These are phyloP conservation scores for Crepidodera aurea DNA, from an alignment of 2,888 invertebrate genomes.

Conservation along the genomic window DNA sequence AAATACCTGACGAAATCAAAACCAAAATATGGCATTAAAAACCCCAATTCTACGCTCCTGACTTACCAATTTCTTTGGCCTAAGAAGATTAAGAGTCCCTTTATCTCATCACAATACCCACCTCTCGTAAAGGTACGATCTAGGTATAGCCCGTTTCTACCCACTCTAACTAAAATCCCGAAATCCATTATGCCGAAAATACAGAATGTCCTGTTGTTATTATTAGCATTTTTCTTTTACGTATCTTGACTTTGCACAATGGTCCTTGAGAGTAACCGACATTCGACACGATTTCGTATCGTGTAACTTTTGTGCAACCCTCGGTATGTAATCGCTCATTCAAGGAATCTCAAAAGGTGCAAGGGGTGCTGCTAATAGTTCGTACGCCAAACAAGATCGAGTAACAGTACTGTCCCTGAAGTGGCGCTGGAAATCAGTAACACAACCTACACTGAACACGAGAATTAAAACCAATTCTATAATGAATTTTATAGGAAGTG, in stretches of 20 bases:
- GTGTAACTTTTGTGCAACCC: conserved; percentile 40
- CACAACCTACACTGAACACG: too few relatives aligned
- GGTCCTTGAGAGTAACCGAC: conserved; percentile 41
- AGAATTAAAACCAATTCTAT: too few relatives aligned
- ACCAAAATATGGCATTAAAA: too few relatives aligned
- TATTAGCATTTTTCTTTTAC: conserved; percentile 43
- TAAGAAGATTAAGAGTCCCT: conserved; percentile 45
- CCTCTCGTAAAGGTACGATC: conserved; percentile 45
- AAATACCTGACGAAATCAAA: too few relatives aligned
- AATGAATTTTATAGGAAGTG: too few relatives aligned
- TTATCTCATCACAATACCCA: conserved; percentile 49
- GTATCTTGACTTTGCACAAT: conserved; percentile 42
- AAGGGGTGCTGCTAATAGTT: background rate
- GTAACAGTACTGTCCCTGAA: too few relatives aligned
- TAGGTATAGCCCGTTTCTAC: conserved; percentile 43
- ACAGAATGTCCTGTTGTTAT: conserved; percentile 38
- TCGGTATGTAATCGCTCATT: conserved; percentile 38
- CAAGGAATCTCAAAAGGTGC: conserved; percentile 29
- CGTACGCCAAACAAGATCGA: background rate
- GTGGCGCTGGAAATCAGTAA: too few relatives aligned
- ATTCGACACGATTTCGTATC: conserved; percentile 41
- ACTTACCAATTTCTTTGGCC: conserved; percentile 27
- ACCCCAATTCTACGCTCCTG: background rate
- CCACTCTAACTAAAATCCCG: conserved; percentile 41
- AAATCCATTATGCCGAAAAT: conserved; percentile 42